A percentile compares a stretch with the other conserved stretches of the same genome.
These are phyloP conservation scores for Ormyrus rosae DNA, from an alignment of 2,888 invertebrate species.

Conservation along the genomic window DNA sequence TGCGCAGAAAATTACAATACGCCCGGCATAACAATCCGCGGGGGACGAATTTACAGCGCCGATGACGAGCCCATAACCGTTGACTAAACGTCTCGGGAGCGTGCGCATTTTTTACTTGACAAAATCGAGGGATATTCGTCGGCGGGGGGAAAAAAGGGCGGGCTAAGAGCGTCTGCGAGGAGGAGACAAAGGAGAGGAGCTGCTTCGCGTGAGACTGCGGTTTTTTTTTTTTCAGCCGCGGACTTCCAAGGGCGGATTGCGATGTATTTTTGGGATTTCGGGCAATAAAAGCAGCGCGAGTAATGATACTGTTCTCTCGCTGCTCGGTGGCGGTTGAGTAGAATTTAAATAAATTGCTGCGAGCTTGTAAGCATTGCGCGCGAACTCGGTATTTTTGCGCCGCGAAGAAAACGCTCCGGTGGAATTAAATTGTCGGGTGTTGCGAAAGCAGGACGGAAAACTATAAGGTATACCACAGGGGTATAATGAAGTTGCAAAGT, in stretches of 20 bases:
- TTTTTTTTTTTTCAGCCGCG: neutral
- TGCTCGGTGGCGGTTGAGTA: neutral
- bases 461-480: neutral
- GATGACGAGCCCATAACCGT: constrained; percentile 36
- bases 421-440: constrained; percentile 14
- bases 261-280: constrained; percentile 12
- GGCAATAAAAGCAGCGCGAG: constrained; percentile 2
- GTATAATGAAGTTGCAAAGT: constrained; percentile 16
- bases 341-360: constrained; percentile 2
- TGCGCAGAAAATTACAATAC: constrained; percentile 8
- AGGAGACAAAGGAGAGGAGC: no score
- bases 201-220: neutral
- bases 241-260: constrained; percentile 20
- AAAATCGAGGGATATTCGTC: no score
- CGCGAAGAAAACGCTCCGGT: neutral
- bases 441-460: constrained; percentile 8
- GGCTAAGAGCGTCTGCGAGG: no score
- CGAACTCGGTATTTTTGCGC: neutral
- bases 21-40: neutral
- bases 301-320: neutral
- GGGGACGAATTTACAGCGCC: constrained; percentile 32
- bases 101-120: neutral
- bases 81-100: constrained; percentile 10
- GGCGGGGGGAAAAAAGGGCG: no score
- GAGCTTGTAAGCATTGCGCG: neutral